Percentiles rank a stretch among this genome's conserved stretches.
Conservation (phyloP, 2,888 invertebrate genomes). For the Sinopyrophorus schimmeli region DNA sequence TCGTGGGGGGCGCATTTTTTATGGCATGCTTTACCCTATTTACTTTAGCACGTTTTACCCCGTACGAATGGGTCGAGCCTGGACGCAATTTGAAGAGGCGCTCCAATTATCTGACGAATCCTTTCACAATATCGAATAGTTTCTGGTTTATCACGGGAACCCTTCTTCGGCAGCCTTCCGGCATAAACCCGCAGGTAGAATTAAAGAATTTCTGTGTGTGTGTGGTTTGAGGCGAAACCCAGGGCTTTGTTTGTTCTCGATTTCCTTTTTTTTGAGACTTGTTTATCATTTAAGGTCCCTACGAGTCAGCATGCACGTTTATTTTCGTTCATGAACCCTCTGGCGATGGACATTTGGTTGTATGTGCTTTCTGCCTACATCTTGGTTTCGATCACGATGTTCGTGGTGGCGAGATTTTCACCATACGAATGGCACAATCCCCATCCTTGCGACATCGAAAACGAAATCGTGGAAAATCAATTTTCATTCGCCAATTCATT, state of each 20-base stretch:
- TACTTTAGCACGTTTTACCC: conserved; percentile 64
- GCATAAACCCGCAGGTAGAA: conserved; percentile 62
- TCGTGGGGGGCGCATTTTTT: conserved; percentile 63
- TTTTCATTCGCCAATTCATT: conserved; percentile 82
- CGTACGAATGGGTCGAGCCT: conserved; percentile 66
- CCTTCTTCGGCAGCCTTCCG: conserved; percentile 65
- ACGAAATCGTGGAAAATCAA: conserved; percentile 71
- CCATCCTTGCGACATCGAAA: conserved; percentile 68
- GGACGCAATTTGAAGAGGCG: conserved; percentile 47
- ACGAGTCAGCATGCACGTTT: conserved; percentile 69
- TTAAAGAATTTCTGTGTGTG: too few species aligned
- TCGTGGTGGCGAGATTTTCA: conserved; percentile 77
- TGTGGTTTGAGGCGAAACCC: conserved; percentile 12
- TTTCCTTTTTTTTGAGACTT: background rate
- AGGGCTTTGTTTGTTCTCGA: conserved; percentile 2
- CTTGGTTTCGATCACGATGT: conserved; percentile 76
- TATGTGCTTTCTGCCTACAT: conserved; percentile 81
- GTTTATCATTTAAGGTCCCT: conserved; percentile 61
- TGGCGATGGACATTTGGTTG: conserved; percentile 85
- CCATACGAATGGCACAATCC: conserved; percentile 82
- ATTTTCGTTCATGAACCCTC: conserved; percentile 86
- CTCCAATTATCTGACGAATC: conserved; percentile 55
- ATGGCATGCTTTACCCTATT: conserved; percentile 63
- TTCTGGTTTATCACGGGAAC: conserved; percentile 71
- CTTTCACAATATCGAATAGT: conserved; percentile 66